Percentiles rank a stretch among this genome's conserved stretches.
phyloP scores from a whole-genome alignment of 2,888 invertebrate genomes.

The Zygaena filipendulae region DNA sequence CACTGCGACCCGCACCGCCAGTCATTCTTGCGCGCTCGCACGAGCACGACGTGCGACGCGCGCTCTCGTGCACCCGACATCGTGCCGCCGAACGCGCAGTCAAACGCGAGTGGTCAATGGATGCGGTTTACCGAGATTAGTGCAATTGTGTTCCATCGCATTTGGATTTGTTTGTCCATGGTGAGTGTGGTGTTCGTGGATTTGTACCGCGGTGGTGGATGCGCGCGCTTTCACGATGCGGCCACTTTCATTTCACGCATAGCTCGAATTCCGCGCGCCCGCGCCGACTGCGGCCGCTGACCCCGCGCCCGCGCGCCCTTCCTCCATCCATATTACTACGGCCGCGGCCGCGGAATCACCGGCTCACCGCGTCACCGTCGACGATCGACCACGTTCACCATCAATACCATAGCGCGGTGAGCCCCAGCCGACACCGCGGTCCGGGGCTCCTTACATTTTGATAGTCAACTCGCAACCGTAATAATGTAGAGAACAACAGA shows the following conservation, averaged over 20 bases:
- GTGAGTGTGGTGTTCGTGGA: constrained; percentile 41
- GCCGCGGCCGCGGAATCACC: too few relatives aligned
- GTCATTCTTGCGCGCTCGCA: constrained; percentile 53
- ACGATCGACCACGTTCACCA: constrained; percentile 21
- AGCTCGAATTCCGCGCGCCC: constrained; percentile 63
- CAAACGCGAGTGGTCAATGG: constrained; percentile 54
- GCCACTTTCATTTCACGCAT: constrained; percentile 69
- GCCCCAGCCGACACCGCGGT: constrained; percentile 6
- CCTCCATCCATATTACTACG: too few relatives aligned
- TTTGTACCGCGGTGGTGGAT: constrained; percentile 39
- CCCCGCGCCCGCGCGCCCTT: constrained; percentile 66
- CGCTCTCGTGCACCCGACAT: constrained; percentile 24
- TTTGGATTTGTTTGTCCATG: constrained; percentile 64
- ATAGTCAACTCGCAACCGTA: neutral
- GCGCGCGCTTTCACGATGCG: constrained; percentile 67
- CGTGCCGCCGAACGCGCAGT: constrained; percentile 30
- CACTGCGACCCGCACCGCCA: constrained; percentile 37
- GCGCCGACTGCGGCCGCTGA: constrained; percentile 62
- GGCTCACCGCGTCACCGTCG: constrained; percentile 33
- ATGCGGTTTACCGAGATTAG: constrained; percentile 55
- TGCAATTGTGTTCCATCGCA: constrained; percentile 36
- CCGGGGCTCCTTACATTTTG: constrained; percentile 3
- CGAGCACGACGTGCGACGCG: constrained; percentile 41
- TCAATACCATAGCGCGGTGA: neutral
- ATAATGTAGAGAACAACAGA: too few relatives aligned